phyloP scores from a whole-genome alignment of 2,888 invertebrate genomes.

The Argyresthia goedartella region DNA sequence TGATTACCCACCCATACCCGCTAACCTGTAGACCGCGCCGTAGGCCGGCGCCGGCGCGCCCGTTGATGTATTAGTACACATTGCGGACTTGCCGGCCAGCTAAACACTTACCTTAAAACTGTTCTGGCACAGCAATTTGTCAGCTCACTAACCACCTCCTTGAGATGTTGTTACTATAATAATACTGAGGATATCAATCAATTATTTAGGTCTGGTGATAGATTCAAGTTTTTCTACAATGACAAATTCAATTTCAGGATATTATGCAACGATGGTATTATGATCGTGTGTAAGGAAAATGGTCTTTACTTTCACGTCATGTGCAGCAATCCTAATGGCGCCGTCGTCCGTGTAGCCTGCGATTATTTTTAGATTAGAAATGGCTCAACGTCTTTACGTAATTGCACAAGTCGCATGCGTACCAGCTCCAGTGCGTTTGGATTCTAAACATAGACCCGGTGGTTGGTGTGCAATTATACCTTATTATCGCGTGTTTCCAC shows the following conservation, averaged over 20 bases:
- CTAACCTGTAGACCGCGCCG: conserved; percentile 42
- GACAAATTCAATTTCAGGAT: not conserved
- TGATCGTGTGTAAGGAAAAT: conserved; percentile 33
- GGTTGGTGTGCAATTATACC: conserved; percentile 63
- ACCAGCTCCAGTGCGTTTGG: conserved; percentile 61
- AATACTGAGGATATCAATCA: not conserved
- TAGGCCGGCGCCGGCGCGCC: conserved; percentile 46
- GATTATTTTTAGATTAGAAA: conserved; percentile 73
- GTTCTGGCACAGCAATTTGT: conserved; percentile 11
- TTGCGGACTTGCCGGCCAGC: conserved; percentile 34
- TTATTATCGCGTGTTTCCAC: conserved; percentile 68
- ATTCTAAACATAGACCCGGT: conserved; percentile 65
- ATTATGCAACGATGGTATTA: not conserved
- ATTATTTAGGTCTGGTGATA: not conserved
- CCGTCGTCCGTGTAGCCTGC: conserved; percentile 57
- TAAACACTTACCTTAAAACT: not conserved
- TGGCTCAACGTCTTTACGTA: conserved; percentile 71
- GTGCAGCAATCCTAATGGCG: conserved; percentile 56
- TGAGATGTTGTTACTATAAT: not conserved
- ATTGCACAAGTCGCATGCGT: conserved; percentile 65
- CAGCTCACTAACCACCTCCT: not conserved
- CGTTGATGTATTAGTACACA: conserved; percentile 52
- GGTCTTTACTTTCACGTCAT: conserved; percentile 66
- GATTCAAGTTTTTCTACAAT: not conserved
- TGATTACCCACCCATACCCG: too few relatives aligned